These are phyloP conservation scores for Prionace glauca DNA, from an alignment of 2,797 vertebrate genomes.

Conservation along the genomic window DNA sequence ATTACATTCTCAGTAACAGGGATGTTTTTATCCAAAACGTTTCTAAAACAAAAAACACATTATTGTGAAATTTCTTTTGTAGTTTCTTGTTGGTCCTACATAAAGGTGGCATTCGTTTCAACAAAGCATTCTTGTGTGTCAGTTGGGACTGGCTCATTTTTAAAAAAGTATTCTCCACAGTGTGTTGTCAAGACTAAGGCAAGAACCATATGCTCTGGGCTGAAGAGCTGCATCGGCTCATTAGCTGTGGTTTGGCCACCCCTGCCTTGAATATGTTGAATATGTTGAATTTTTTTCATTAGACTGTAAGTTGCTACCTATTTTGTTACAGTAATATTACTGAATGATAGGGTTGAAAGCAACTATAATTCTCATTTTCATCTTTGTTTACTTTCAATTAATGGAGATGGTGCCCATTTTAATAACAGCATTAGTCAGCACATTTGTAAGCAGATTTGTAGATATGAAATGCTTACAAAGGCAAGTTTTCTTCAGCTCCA, in stretches of 20 bases:
- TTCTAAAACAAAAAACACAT: background rate
- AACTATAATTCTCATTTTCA: background rate
- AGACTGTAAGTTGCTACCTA: background rate
- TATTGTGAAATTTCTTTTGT: too few species aligned
- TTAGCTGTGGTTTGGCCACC: too few species aligned
- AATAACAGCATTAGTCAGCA: background rate
- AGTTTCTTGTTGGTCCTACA: too few species aligned
- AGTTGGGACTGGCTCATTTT: too few species aligned
- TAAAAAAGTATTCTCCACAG: too few species aligned
- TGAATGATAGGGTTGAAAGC: background rate
- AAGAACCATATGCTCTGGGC: too few species aligned
- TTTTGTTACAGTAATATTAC: background rate
- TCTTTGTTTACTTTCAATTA: background rate
- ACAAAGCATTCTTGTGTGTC: too few species aligned
- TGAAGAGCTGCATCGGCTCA: background rate
- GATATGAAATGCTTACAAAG: background rate
- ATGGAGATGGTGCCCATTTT: background rate
- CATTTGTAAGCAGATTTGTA: background rate
- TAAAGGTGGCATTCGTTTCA: too few species aligned
- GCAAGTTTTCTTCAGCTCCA: background rate
- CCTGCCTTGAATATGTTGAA: background rate
- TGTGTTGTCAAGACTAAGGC: too few species aligned
- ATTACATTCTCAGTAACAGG: background rate
- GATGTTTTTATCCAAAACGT: background rate
- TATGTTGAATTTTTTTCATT: background rate